Evolutionary conservation across 2,797 vertebrate species (phyloP), one percentile per base, ranked within the genome.

Genomic region (Triplophysa yarkandensis): DNA sequence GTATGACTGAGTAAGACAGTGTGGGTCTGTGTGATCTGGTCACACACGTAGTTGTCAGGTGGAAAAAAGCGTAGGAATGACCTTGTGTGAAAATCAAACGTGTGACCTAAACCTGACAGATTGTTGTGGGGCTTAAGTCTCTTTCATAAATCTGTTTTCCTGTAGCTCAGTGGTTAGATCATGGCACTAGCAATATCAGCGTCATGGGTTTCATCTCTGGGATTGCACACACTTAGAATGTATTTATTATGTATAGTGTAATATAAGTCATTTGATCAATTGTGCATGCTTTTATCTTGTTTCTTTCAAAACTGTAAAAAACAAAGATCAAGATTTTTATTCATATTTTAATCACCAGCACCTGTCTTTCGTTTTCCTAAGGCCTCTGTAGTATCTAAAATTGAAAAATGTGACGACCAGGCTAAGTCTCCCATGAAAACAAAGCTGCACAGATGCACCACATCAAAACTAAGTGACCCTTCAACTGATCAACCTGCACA

Each of bases 21-120:
- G 39, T 71, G 19, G 28, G 10, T 16, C 0, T 44, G 6, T 36
- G 64, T 32, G 17, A 58, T 44, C n/a, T 46, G 54, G n/a, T 43
- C 0, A 4, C 36, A 0, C 34, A 43, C 43, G 68, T 70, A 23
- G 39, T 36, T 58, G 25, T 25, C 25, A 68, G 16, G 23, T 43
- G 32, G 28, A 13, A 60, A 58, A 61, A 61, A 48, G 54, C 19
- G 5, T 25, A 48, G 27, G 68, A 48, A 46, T 71, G 19, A 71
- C 30, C 43, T 48, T 48, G 25, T 61, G n/a, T 50, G 8, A 68
- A 68, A 55, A 19, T 25, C 19, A 34, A n/a, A 2, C 41, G 16
- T 54, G 10, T 41, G 67, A 43, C 21, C 4, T 57, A 28, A 41
- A 41, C 52, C 36, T 57, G 17, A 44, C 36, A 2, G 11, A 69